phyloP scores from a whole-genome alignment of 2,888 invertebrate species.

The Hylaea fasciaria region DNA sequence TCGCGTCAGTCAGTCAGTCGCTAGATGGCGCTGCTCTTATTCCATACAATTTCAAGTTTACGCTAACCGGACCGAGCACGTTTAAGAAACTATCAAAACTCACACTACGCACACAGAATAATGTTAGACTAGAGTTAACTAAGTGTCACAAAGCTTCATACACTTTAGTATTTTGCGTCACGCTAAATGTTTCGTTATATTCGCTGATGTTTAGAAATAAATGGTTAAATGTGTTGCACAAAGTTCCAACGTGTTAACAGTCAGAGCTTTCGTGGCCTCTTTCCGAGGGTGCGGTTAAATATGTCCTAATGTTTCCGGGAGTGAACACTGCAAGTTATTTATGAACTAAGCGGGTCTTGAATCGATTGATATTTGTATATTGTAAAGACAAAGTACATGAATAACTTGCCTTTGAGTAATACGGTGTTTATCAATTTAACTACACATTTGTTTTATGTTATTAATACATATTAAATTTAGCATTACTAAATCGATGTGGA shows the following conservation, averaged over 20 bases:
- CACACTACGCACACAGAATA: too few relatives aligned
- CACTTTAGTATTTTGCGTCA: constrained; percentile 35
- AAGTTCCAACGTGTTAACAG: constrained; percentile 16
- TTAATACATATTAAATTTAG: too few relatives aligned
- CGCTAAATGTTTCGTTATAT: constrained; percentile 37
- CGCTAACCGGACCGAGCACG: too few relatives aligned
- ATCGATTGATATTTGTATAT: constrained; percentile 1
- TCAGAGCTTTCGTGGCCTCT: constrained; percentile 9
- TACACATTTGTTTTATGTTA: too few relatives aligned
- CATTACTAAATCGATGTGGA: too few relatives aligned
- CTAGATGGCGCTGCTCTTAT: too few relatives aligned
- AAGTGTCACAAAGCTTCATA: constrained; percentile 26
- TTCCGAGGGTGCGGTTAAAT: constrained; percentile 10
- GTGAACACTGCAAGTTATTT: constrained; percentile 2
- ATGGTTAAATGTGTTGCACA: constrained; percentile 6
- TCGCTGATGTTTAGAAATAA: constrained; percentile 29
- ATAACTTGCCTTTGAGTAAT: not conserved
- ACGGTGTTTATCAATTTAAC: too few relatives aligned
- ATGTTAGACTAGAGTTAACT: not conserved
- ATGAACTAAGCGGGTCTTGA: constrained; percentile 3
- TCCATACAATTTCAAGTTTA: too few relatives aligned
- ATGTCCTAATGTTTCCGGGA: constrained; percentile 10
- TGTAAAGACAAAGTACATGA: not conserved
- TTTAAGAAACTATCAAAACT: too few relatives aligned
- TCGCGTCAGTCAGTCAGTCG: too few relatives aligned